Base-by-base conservation (phyloP, 2,888 invertebrate genomes). In the Lycocerus yunnanus region DNA sequence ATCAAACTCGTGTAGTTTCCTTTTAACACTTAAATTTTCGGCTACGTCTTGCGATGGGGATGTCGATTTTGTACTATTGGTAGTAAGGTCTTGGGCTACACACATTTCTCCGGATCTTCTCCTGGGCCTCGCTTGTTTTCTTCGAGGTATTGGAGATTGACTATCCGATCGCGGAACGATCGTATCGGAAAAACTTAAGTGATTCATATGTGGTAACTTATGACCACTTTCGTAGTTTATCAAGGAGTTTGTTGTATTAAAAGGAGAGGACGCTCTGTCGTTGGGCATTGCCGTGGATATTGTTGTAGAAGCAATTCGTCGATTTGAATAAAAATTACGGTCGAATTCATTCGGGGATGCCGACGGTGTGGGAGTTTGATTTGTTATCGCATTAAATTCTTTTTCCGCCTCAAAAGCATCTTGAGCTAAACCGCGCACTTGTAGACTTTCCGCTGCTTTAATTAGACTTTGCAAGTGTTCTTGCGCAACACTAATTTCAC, bases 401-500 rank as follows among this genome's bases (percentile, higher is more conserved):
- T 85, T 85, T 66, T 86, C 86, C 11, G 84, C 80, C 14, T 85
- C 85, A 72, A 87, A 85, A 70, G 85, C 83, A 75, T 90, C 90
- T 69, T 89, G 89, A 74, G 88, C 88, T 77, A 95, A 87, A 4
- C 95, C 95, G 16, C 94, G 91, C 78, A 95, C 93, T 86, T 96
- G 95, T 76, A 97, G 89, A 69, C 94, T 94, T 84, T 96, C 96
- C 0, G 96, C 97, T 2, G 96, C 96, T 82, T 95, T 93, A 83
- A 97, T 94, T 80, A 97, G 90, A 11, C 93, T 93, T 72, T 94
- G 92, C 20, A 97, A 89, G 78, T 95, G 94, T 84, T 95, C 95
- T 83, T 95, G 94, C 8, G 93, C 93, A 69, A 97, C 95, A 80
- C 94, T 94, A 81, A 97, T 95, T 88, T 97, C 96, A 58, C 97